Evolutionary conservation across 2,113 vertebrate genomes (phyloP), one percentile per base, ranked within the genome.

Genomic region (Antigone vipio): DNA sequence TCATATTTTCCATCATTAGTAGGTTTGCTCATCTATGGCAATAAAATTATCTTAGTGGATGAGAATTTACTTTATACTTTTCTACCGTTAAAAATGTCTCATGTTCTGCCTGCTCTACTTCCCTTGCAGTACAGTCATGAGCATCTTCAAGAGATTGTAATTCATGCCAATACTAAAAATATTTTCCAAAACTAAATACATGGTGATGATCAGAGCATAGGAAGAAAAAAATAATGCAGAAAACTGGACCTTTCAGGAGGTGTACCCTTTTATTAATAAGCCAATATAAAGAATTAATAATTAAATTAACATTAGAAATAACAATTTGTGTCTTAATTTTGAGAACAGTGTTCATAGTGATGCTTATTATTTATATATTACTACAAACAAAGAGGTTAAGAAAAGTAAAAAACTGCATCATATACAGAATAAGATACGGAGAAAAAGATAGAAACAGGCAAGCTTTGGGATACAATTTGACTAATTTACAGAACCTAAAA

Each of bases 401-500:
- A 53, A n/a, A 49, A 29, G 19, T 58, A 44, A 38, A 66, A 74
- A 27, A 1, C 13, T 68, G 18, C 7, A 64, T 38, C 19, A 50
- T 13, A 23, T 11, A 86, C 4, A 56, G 2, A 95, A 24, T 60
- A 32, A 71, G 17, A 92, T 14, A 44, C 6, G 6, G 26, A 94
- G 10, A 81, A 24, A 49, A 16, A 21, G 8, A 64, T 12, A n/a
- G 11, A 44, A 82, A 62, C 30, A 78, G 59, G 19, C 1, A 8
- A 89, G 62, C n/a, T 81, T 80, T 56, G 38, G 81, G 80, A 95
- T 92, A 80, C 15, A 86, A 75, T 93, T 76, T 91, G 34, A 92
- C 32, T 53, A 68, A 92, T 94, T 81, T 91, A 84, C 30, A 82
- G 29, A 97, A 89, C 66, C 11, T 77, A 53, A 93, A 93, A 49